These are phyloP conservation scores for Ptychobarbus kaznakovi DNA, from an alignment of 2,797 vertebrate genomes.

Conservation along the genomic window DNA sequence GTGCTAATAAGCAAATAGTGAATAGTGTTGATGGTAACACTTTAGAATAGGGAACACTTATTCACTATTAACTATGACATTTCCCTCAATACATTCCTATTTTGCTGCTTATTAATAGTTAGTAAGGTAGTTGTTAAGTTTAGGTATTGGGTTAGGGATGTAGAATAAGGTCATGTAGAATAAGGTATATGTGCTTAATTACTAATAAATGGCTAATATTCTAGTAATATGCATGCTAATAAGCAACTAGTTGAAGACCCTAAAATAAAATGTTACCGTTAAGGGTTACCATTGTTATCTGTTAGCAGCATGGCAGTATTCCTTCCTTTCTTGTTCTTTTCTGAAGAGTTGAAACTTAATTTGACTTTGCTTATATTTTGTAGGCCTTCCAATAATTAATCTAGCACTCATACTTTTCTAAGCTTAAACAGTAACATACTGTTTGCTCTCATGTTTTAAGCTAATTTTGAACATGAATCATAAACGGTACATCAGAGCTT, in stretches of 20 bases:
- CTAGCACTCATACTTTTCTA: conserved; percentile 12
- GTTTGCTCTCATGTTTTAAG: conserved; percentile 39
- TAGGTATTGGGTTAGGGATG: too few species aligned
- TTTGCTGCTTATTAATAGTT: too few species aligned
- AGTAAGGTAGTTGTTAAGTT: too few species aligned
- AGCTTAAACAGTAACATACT: conserved; percentile 26
- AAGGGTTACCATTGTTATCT: not conserved
- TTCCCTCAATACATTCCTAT: too few species aligned
- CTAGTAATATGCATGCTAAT: too few species aligned
- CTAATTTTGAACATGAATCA: conserved; percentile 49
- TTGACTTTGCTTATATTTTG: not conserved
- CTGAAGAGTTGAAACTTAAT: not conserved
- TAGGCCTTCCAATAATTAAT: conserved; percentile 27
- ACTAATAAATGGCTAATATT: too few species aligned
- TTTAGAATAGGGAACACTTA: too few species aligned
- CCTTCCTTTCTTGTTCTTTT: not conserved
- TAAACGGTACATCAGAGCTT: conserved; percentile 38
- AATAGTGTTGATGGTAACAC: not conserved
- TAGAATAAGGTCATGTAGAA: too few species aligned
- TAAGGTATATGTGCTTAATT: too few species aligned
- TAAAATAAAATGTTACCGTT: too few species aligned
- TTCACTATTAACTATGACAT: too few species aligned
- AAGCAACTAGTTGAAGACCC: too few species aligned
- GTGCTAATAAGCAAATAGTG: not conserved
- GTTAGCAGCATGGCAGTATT: not conserved